These are phyloP conservation scores for Philotrypesis tridentata DNA, from an alignment of 1,140 invertebrate genomes.

Conservation along the genomic window DNA sequence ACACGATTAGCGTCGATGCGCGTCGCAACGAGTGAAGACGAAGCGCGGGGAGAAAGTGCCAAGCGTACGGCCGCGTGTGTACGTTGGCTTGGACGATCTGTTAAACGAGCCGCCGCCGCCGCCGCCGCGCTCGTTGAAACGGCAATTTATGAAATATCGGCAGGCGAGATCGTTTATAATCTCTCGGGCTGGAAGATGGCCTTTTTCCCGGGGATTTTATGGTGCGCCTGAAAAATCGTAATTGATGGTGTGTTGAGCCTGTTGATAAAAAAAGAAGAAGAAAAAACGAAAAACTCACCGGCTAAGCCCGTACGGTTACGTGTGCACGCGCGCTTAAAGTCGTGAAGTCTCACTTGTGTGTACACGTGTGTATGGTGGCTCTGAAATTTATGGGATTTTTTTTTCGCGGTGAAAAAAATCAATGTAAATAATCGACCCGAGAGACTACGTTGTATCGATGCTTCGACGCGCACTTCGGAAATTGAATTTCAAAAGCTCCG, in stretches of 20 bases:
- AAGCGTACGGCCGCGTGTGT: not conserved
- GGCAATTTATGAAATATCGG: conserved; percentile 21
- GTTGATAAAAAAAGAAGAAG: not conserved
- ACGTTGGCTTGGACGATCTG: not conserved
- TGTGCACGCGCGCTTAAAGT: not conserved
- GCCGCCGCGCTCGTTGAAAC: not conserved
- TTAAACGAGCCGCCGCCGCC: conserved; percentile 4
- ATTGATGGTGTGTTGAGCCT: conserved; percentile 22
- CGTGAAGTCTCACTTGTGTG: not conserved
- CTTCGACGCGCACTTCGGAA: not conserved
- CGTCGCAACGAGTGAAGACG: not conserved
- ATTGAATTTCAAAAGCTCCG: not conserved
- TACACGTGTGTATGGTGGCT: too few relatives aligned
- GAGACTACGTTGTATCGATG: not conserved
- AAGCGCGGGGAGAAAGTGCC: conserved; percentile 27
- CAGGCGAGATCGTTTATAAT: conserved; percentile 1
- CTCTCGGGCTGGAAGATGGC: not conserved
- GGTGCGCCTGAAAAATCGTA: conserved; percentile 7
- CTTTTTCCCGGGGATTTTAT: not conserved
- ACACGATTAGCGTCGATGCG: conserved; percentile 32
- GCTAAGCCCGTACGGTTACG: too few relatives aligned
- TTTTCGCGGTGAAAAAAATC: not conserved
- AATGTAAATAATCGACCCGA: not conserved
- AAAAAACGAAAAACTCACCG: too few relatives aligned
- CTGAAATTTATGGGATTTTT: not conserved